Evolutionary conservation across 2,888 invertebrate species (phyloP), one percentile per base, ranked within the genome.

Genomic region (Drosophila infuscata): DNA sequence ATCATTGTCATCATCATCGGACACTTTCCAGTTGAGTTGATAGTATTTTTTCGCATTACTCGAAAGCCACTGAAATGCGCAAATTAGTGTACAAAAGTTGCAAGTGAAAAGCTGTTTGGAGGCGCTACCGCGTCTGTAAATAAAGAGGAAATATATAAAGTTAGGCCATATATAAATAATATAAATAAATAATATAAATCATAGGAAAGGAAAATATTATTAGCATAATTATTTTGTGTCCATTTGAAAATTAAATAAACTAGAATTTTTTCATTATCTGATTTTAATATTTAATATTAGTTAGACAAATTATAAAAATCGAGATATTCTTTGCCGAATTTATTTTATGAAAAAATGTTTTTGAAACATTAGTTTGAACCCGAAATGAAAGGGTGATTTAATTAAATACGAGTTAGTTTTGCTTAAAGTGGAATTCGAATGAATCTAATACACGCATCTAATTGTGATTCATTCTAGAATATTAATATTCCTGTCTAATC

Each of bases 21-120:
- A 93, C 29, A 90, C 73, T 54, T 89, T 87, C 93, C 93, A 93
- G n/a, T 91, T 81, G 3, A 93, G 60, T 68, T 89, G 90, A 70
- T 90, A 91, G 71, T 93, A 93, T 73, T 92, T 93, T 65, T 89
- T 91, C 25, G 75, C 68, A 66, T 91, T 91, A 17, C 77, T 83
- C 43, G 86, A 74, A 3, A 90, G 66, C 93, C 93, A 93, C 12
- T 81, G 72, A n/a, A 89, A 83, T 9, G 91, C 92, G 65, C 93
- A 93, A 62, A 83, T 81, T 9, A 88, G 84, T 11, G 92, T 92
- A 63, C 93, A 93, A 69, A 93, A 93, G 59, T 91, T 90, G 69
- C 93, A 93, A 36, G 91, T 92, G 61, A 93, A 93, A 6, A 93
- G 82, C 46, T 92, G 90, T 60, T 92, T 92, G 3, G 93, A 92